Evolutionary conservation across 2,888 invertebrate species (phyloP), one percentile per base, ranked within the genome.

Genomic region (Brachyptera putata): DNA sequence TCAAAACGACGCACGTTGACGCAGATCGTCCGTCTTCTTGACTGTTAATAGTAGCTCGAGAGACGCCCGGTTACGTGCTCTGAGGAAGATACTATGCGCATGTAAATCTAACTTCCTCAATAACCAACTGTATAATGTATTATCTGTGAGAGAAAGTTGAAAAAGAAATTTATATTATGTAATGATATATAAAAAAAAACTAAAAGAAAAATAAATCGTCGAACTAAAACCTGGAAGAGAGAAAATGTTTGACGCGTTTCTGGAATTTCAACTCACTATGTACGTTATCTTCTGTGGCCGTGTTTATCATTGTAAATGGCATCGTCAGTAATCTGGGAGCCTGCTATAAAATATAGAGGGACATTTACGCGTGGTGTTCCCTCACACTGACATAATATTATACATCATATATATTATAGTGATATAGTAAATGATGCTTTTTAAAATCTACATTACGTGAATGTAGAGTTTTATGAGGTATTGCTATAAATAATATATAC

Each of bases 401-500:
- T n/a, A n/a, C n/a, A n/a, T n/a, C n/a, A n/a, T n/a, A n/a, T n/a
- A n/a, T n/a, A n/a, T n/a, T n/a, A 50, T 24, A 13, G 48, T 48
- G 48, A 48, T 26, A 48, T 46, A 49, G 36, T 49, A 58, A 58
- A 58, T 58, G 58, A 48, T 21, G 26, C 24, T 48, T 34, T 46
- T 30, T 57, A 41, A 57, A 57, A 57, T 57, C 30, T 48, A 58
- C 58, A 58, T 58, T 46, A 58, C 34, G 49, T 49, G 41, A 2
- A 14, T 41, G 16, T 46, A 14, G 18, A 57, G 48, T 49, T 49
- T 26, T n/a, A n/a, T n/a, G n/a, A n/a, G n/a, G n/a, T n/a, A n/a
- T n/a, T n/a, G n/a, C n/a, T n/a, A n/a, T n/a, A n/a, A n/a, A n/a
- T n/a, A n/a, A n/a, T n/a, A n/a, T n/a, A n/a, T n/a, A n/a, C n/a